A percentile compares a stretch with the other conserved stretches of the same genome.
Evolutionary conservation across 1,140 invertebrate species (phyloP).

Genomic region (Lordiphosa clarofinis): DNA sequence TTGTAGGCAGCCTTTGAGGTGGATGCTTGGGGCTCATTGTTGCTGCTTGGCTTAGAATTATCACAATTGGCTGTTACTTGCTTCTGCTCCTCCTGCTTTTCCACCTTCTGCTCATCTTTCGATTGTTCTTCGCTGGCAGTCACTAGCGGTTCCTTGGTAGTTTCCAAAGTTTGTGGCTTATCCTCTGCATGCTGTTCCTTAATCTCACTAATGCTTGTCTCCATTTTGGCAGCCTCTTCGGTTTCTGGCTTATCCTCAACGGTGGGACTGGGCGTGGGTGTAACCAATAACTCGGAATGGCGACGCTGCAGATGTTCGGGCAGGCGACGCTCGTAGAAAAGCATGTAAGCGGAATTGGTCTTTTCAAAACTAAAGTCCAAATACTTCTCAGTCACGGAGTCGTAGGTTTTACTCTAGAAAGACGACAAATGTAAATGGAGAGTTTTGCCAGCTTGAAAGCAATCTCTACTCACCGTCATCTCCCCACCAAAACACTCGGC

Average conservation of each 20-base stretch:
- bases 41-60: slow-evolving; percentile 61
- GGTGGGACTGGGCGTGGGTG: slow-evolving; percentile 62
- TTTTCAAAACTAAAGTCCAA: slow-evolving; percentile 99
- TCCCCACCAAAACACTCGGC: slow-evolving; percentile 98
- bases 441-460: slow-evolving; percentile 11
- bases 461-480: slow-evolving; percentile 87
- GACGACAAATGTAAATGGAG: no score
- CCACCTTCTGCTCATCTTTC: not conserved
- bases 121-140: not conserved
- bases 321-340: slow-evolving; percentile 92
- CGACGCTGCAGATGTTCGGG: slow-evolving; percentile 70
- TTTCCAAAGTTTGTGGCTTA: slow-evolving; percentile 1
- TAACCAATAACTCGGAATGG: slow-evolving; percentile 62
- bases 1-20: slow-evolving; percentile 65
- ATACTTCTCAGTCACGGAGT: slow-evolving; percentile 96
- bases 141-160: not conserved
- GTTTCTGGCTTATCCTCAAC: slow-evolving; percentile 48
- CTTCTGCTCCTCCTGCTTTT: slow-evolving; percentile 29
- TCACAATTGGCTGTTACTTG: slow-evolving; percentile 78
- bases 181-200: slow-evolving; percentile 8
- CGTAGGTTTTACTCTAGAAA: slow-evolving; percentile 95
- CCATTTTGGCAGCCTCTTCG: slow-evolving; percentile 29
- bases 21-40: slow-evolving; percentile 48
- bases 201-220: slow-evolving; percentile 14
- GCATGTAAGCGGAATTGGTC: slow-evolving; percentile 98